phyloP scores from a whole-genome alignment of 1,140 invertebrate species.

The Pseudobourletiella spinata region DNA sequence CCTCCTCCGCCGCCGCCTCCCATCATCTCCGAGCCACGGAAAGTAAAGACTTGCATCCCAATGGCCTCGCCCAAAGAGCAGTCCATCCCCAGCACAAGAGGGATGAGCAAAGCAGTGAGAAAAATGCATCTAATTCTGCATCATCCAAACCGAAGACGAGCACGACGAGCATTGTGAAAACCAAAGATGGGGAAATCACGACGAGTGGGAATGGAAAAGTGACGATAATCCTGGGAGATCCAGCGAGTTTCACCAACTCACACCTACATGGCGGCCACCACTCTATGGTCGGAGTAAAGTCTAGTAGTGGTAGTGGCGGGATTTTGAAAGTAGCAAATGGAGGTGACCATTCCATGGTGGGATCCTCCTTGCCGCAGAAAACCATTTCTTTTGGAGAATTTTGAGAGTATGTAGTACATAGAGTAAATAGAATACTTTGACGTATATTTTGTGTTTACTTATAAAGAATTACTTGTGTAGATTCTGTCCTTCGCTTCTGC shows the following conservation, averaged over 20 bases:
- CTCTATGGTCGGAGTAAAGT: not conserved
- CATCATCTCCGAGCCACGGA: not conserved
- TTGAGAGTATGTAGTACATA: no score
- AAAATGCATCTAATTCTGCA: no score
- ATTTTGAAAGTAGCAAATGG: conserved; percentile 27
- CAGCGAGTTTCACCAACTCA: not conserved
- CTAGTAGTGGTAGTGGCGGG: conserved; percentile 25
- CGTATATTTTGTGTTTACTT: no score
- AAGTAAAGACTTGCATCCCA: not conserved
- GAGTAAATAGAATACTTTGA: no score
- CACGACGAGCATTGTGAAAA: not conserved
- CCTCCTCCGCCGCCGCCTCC: not conserved
- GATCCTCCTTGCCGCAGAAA: conserved; percentile 10
- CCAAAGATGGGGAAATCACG: conserved; percentile 1
- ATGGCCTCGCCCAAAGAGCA: not conserved
- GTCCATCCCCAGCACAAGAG: conserved; percentile 5
- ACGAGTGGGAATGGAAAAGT: conserved; percentile 21
- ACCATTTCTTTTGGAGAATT: conserved; percentile 30
- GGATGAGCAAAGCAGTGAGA: conserved; percentile 14
- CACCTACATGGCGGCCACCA: not conserved
- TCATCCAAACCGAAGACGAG: no score
- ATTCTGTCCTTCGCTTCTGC: no score
- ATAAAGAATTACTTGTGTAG: no score
- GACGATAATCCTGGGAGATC: conserved; percentile 11
- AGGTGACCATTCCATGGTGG: not conserved